These are phyloP conservation scores for Drosophila mettleri DNA, from an alignment of 2,888 invertebrate species.

Conservation along the genomic window DNA sequence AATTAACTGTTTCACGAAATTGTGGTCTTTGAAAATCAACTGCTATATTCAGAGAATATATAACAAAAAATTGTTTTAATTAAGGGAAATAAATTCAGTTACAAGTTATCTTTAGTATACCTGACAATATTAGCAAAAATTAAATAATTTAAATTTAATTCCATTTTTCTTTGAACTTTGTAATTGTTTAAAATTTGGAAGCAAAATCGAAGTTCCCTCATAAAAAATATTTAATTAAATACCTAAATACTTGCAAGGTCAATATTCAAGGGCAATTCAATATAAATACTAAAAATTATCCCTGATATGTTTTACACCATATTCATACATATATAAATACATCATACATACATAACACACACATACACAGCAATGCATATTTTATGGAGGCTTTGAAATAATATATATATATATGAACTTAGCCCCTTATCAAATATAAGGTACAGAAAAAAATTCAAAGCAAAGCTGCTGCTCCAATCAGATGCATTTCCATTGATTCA, in stretches of 20 bases:
- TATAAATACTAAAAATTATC: constrained; percentile 39
- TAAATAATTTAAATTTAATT: no score
- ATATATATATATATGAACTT: constrained; percentile 8
- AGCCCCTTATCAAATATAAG: constrained; percentile 12
- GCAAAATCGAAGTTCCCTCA: no score
- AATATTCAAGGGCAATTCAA: neutral
- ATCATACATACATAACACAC: constrained; percentile 2
- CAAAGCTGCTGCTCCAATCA: constrained; percentile 15
- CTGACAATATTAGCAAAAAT: no score
- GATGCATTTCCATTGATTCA: constrained; percentile 26
- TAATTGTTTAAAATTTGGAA: no score
- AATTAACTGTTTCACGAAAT: no score
- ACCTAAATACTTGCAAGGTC: constrained; percentile 8
- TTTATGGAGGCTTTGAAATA: constrained; percentile 8
- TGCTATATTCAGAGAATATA: no score
- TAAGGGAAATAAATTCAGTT: no score
- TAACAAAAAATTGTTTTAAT: no score
- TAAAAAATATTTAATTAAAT: no score
- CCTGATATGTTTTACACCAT: constrained; percentile 23
- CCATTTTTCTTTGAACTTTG: no score
- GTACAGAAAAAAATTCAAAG: constrained; percentile 10
- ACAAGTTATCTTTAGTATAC: no score
- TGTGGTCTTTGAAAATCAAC: no score
- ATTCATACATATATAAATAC: neutral
- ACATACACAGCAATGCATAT: constrained; percentile 2